Evolutionary conservation across 1,140 invertebrate genomes (phyloP), one percentile per base, ranked within the genome.

Genomic region (Drosophila arawakana): DNA sequence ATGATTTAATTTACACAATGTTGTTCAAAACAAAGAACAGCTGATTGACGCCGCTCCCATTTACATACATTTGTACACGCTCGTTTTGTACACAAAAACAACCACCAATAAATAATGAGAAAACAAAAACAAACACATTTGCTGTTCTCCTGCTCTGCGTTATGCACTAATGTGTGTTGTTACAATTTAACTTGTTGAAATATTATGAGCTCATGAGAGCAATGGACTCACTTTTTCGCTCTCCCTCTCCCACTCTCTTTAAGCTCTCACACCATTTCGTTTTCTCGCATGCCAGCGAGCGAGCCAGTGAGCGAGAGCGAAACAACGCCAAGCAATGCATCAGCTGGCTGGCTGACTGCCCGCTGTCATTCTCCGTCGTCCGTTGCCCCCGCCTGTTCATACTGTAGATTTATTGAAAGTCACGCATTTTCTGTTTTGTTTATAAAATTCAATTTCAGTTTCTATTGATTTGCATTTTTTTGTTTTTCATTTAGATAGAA

Each of bases 1-100:
- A 21, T 50, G 47, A 61, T 57, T 65, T 13, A 65, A 78, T 78
- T 88, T 77, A 83, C 77, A 83, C 73, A 88, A 88, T 61, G 52
- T 43, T 57, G 46, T 69, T 75, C 73, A 80, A 83, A 88, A 88
- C 83, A 88, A 80, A 88, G 88, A 88, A 88, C 83, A 88, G 83
- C 83, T 88, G 83, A 83, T 62, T 80, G 66, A 41, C 50, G 49
- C 15, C 65, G 65, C 58, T 58, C 57, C 41, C 58, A 44, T 39
- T 57, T 63, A 55, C 54, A 57, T 57, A 46, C 15, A 15, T 15
- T 15, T 15, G 15, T 15, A 15, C 21, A 34, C 11, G 8, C 13
- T 15, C 8, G 52, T 25, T 4, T 11, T 11, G 35, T 18, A 37
- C 8, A 41, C 41, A 44, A 68, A 58, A 57, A 35, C 73, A 39